Evolutionary conservation across 2,797 vertebrate species (phyloP).

Genomic region (Valencia hispanica): DNA sequence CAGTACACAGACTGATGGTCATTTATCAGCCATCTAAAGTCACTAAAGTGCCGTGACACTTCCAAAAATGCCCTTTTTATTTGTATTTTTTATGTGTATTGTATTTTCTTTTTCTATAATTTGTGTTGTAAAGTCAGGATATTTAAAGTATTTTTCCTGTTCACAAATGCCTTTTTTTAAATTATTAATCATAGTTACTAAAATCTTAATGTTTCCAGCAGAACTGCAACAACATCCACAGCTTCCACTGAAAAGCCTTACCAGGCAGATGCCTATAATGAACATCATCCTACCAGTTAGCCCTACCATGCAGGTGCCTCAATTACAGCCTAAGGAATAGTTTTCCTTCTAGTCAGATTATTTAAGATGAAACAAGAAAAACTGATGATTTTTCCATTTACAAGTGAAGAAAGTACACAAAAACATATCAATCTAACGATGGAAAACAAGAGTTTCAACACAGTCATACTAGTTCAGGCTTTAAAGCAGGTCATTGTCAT

Average conservation of each 20-base stretch:
- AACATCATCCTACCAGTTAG: no score
- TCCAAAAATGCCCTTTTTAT: not conserved
- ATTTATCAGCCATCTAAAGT: not conserved
- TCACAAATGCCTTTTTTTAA: not conserved
- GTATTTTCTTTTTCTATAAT: not conserved
- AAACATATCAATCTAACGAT: not conserved
- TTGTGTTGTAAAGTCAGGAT: not conserved
- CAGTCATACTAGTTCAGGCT: not conserved
- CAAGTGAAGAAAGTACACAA: not conserved
- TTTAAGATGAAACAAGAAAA: not conserved
- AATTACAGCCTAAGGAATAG: not conserved
- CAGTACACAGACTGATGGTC: not conserved
- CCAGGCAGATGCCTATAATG: no score
- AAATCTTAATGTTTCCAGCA: not conserved
- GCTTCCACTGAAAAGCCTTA: no score
- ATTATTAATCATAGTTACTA: not conserved
- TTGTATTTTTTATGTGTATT: not conserved
- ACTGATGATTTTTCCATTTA: not conserved
- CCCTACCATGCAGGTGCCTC: not conserved
- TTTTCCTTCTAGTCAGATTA: not conserved
- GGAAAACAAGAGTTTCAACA: not conserved
- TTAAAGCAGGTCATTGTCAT: no score
- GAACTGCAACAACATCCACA: not conserved
- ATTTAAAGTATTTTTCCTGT: not conserved
- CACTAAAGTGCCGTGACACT: no score